Evolutionary conservation across 2,113 vertebrate species (phyloP), one percentile per base, ranked within the genome.

Genomic region (Oreochromis tanganicae): DNA sequence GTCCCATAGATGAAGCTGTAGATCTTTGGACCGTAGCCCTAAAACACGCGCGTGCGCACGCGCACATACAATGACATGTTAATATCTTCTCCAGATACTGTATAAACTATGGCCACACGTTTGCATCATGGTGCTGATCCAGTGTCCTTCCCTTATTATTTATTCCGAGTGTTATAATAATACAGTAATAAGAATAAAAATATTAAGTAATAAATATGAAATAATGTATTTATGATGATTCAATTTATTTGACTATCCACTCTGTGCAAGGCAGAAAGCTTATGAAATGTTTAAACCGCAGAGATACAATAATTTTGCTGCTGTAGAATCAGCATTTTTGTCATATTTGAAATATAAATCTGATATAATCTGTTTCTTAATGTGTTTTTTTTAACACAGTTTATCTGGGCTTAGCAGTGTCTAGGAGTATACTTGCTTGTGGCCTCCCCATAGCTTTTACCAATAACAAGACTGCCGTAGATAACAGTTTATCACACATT

Each of bases 21-120:
- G 97, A 99, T 97, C 95, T 99, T 99, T 82, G 98, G 98, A 78
- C 98, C 98, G 1, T 98, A 99, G 24, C 98, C 98, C 98, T 99
- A 91, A 93, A 96, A 94, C 59, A 79, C 2, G 5, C 8, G 1
- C 2, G 32, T 0, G 2, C 4, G 59, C 2, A 21, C 1, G 2
- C 4, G 59, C 46, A 38, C 6, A 6, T 3, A 81, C 46, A 38
- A 24, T 24, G 27, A 17, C 57, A 32, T 32, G 14, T 59, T 59
- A 59, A 59, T 59, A 59, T 4, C 14, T 59, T 59, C 27, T 32
- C 57, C 14, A 9, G 57, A 59, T 59, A 32, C 57, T 32, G 57
- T 59, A 59, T 9, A 59, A 29, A 59, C 57, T 59, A 59, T 5
- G 2, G 57, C 32, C 4, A 5, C 57, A 59, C 57, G 2, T 59